Base-by-base conservation (phyloP, 2,113 vertebrate species). In the Macquaria ambigua region DNA sequence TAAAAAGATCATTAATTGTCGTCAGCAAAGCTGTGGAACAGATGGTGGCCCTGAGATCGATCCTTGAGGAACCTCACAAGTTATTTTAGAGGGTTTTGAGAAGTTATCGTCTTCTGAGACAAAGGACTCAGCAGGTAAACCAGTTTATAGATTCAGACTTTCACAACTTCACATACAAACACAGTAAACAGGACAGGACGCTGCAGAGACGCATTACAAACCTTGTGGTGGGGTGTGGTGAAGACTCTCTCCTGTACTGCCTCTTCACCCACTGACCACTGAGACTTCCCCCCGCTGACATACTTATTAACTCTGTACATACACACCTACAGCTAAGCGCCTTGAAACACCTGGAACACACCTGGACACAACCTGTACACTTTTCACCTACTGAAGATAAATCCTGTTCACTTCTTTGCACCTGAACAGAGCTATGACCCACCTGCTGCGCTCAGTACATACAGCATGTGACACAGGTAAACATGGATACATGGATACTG, bases 281-380 rank as follows among this genome's bases (percentile, higher is more conserved):
- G 8, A 89, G 81, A 48, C 63, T 21, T 37, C 84, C 81, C 46
- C 77, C 81, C 28, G 78, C 4, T 31, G 77, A 87, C 88, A 89
- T 89, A n/a, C 21, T 41, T 48, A 25, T 1, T 8, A 56, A 7
- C 46, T 1, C 34, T 58, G 10, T 10, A 6, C n/a, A 48, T 1
- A 25, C 10, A 64, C 37, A 18, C 20, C 67, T 63, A 53, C n/a
- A 70, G 37, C 37, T 11, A 1, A 28, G n/a, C 55, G 25, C n/a
- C 76, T 46, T 7, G 25, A 62, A 6, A 79, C 25, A 69, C 76
- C 64, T 48, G 20, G 43, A 63, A 4, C 25, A 21, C 53, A 56
- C 52, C 70, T 56, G 31, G 31, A 72, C 50, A 23, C 10, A 11
- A 20, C 4, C 50, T 12, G 20, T 1, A 46, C 50, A 23, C 23